Conservation (phyloP, 2,888 invertebrate species). For the Euzophera pinguis region DNA sequence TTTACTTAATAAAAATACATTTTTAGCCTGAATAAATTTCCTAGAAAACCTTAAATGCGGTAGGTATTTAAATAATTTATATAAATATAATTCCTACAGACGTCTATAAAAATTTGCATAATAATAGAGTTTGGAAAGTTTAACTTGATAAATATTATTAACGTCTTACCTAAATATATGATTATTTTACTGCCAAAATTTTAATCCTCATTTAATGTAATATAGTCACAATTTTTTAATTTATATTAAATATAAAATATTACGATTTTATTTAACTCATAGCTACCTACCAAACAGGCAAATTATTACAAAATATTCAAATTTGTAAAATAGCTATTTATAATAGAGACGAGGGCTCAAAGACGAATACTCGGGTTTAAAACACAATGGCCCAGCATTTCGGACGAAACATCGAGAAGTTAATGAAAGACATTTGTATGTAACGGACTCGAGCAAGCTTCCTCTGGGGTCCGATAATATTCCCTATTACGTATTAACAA, state of each 20-base stretch:
- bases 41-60: too few relatives aligned
- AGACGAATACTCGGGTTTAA: conserved; percentile 33
- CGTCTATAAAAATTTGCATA: too few relatives aligned
- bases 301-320: conserved; percentile 1
- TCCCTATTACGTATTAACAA: conserved; percentile 48
- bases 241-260: background rate
- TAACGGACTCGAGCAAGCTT: conserved; percentile 71
- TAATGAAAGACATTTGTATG: conserved; percentile 79
- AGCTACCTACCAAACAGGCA: background rate
- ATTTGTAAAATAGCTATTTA: conserved; percentile 15
- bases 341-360: conserved; percentile 13
- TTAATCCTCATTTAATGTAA: background rate
- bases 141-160: too few relatives aligned
- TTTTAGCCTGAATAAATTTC: too few relatives aligned
- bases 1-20: too few relatives aligned
- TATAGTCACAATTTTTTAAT: background rate
- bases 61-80: too few relatives aligned
- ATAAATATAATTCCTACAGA: too few relatives aligned
- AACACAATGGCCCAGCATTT: conserved; percentile 55
- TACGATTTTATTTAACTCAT: background rate
- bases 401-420: conserved; percentile 65
- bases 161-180: too few relatives aligned
- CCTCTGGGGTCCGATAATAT: conserved; percentile 62
- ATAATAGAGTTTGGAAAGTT: too few relatives aligned
- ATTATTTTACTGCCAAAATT: too few relatives aligned